These are phyloP conservation scores for Mythimna lalbum DNA, from an alignment of 2,888 invertebrate genomes.

Conservation along the genomic window DNA sequence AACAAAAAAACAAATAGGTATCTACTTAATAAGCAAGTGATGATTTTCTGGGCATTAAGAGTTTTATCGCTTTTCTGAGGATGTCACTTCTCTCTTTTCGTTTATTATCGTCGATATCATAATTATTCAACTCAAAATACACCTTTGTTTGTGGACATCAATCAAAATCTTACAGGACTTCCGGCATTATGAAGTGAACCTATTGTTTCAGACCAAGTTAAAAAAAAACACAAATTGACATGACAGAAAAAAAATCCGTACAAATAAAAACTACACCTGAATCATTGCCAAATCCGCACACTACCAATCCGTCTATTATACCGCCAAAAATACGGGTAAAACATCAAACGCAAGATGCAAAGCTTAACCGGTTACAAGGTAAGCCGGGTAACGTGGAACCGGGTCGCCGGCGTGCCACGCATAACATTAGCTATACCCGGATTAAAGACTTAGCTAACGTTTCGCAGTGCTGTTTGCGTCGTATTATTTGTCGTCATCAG, in stretches of 20 bases:
- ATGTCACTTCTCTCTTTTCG: too few species aligned
- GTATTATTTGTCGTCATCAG: slow-evolving; percentile 60
- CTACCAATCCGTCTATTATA: slow-evolving; percentile 41
- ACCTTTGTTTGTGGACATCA: too few species aligned
- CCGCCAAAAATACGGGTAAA: slow-evolving; percentile 50
- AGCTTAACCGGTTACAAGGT: slow-evolving; percentile 67
- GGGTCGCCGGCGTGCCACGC: slow-evolving; percentile 65
- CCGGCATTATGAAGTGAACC: too few species aligned
- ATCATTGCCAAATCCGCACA: slow-evolving; percentile 23
- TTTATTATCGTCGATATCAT: too few species aligned
- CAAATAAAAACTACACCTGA: background rate
- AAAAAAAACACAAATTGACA: too few species aligned
- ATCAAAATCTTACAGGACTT: too few species aligned
- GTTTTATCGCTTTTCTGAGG: too few species aligned
- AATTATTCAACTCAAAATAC: too few species aligned
- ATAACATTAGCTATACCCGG: slow-evolving; percentile 63
- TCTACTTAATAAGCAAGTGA: too few species aligned
- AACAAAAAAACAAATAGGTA: too few species aligned
- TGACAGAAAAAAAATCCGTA: background rate
- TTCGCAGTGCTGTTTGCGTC: slow-evolving; percentile 46
- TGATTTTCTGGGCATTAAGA: too few species aligned
- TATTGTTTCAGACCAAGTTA: too few species aligned
- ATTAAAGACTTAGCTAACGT: slow-evolving; percentile 61
- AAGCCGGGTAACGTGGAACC: slow-evolving; percentile 59
- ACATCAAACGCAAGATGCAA: slow-evolving; percentile 63